Evolutionary conservation across 2,888 invertebrate species (phyloP).

Genomic region (Hemithea aestivaria): DNA sequence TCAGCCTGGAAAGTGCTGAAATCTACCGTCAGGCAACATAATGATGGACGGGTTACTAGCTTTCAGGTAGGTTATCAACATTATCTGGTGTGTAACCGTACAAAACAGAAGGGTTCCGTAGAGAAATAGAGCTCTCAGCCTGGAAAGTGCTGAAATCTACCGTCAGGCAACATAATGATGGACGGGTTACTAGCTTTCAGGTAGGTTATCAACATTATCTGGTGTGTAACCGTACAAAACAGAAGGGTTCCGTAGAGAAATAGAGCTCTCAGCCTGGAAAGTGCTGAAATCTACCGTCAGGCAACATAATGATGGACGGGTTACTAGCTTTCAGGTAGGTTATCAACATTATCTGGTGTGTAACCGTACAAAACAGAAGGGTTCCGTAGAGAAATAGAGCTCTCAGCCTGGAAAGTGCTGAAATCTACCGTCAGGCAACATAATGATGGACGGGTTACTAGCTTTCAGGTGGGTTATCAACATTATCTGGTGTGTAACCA

Average conservation of each 20-base stretch:
- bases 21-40: slow-evolving; percentile 45
- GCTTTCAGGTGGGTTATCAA: slow-evolving; percentile 64
- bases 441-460: slow-evolving; percentile 53
- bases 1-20: slow-evolving; percentile 97
- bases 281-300: slow-evolving; percentile 82
- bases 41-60: slow-evolving; percentile 52
- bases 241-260: slow-evolving; percentile 81
- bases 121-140: slow-evolving; percentile 93
- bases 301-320: slow-evolving; percentile 49
- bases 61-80: too few relatives aligned
- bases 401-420: slow-evolving; percentile 96
- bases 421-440: slow-evolving; percentile 74
- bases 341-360: too few relatives aligned
- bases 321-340: slow-evolving; percentile 61
- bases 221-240: slow-evolving; percentile 72
- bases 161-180: slow-evolving; percentile 46
- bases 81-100: slow-evolving; percentile 73
- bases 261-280: slow-evolving; percentile 98
- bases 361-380: slow-evolving; percentile 82
- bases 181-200: slow-evolving; percentile 57
- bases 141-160: slow-evolving; percentile 93
- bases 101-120: slow-evolving; percentile 79
- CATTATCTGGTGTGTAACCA: slow-evolving; percentile 59
- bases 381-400: slow-evolving; percentile 85
- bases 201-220: too few relatives aligned